Evolutionary conservation across 2,113 vertebrate genomes (phyloP).

Genomic region (Varanus komodoensis): DNA sequence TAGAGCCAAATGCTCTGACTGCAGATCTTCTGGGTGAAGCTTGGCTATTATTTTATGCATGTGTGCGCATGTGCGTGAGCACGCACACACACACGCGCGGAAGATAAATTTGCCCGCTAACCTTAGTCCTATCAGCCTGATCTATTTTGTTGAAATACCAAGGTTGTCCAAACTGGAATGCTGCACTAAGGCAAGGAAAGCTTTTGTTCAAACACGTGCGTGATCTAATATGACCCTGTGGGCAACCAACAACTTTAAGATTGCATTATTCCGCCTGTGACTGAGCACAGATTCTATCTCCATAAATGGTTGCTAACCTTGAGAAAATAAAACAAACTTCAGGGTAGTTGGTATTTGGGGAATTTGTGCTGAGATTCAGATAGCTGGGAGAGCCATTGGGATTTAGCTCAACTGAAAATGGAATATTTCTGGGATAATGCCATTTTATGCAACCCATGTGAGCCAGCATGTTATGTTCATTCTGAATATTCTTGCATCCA

Average conservation of each 20-base stretch:
- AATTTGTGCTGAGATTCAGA: background rate
- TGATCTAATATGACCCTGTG: too few relatives aligned
- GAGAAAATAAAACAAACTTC: background rate
- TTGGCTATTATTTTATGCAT: background rate
- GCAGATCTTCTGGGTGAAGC: background rate
- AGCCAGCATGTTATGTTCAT: background rate
- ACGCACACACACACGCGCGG: background rate
- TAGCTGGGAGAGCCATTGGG: background rate
- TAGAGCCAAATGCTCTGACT: background rate
- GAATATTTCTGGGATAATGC: background rate
- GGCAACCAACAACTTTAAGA: too few relatives aligned
- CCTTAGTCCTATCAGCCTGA: background rate
- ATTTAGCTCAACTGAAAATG: background rate
- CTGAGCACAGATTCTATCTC: background rate
- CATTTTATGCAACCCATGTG: background rate
- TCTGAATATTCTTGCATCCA: background rate
- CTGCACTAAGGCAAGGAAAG: background rate
- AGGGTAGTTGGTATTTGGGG: background rate
- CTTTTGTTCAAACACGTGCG: background rate
- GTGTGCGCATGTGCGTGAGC: too few relatives aligned
- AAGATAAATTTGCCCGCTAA: background rate
- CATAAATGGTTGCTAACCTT: background rate
- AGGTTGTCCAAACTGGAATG: background rate
- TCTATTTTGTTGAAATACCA: background rate
- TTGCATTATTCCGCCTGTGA: too few relatives aligned